These are phyloP conservation scores for Listronotus bonariensis DNA, from an alignment of 1,140 invertebrate genomes.

Conservation along the genomic window DNA sequence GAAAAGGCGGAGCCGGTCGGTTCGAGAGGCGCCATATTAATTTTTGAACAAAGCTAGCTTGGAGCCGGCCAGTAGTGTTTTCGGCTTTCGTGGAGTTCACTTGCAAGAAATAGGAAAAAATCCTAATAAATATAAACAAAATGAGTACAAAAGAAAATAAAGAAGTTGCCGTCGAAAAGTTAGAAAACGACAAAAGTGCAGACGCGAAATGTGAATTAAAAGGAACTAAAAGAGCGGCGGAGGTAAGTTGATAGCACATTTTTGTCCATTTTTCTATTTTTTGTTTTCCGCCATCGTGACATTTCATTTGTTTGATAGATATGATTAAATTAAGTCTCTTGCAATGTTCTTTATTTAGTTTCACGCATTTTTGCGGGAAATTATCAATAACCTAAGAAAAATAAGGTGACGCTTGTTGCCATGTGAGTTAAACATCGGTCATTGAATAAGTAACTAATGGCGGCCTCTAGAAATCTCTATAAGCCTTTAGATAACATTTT, in stretches of 20 bases:
- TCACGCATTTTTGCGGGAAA: background rate
- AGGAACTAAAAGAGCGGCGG: conserved; percentile 84
- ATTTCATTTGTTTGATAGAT: conserved; percentile 11
- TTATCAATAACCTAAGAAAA: background rate
- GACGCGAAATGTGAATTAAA: conserved; percentile 81
- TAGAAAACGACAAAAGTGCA: conserved; percentile 72
- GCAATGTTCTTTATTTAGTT: background rate
- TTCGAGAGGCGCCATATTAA: conserved; percentile 79
- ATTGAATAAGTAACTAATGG: conserved; percentile 25
- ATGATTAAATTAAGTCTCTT: conserved; percentile 1
- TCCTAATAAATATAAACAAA: conserved; percentile 62
- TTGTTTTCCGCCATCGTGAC: conserved; percentile 27
- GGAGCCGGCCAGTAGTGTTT: conserved; percentile 65
- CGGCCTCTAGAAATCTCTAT: conserved; percentile 10
- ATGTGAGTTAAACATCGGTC: conserved; percentile 42
- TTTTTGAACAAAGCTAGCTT: conserved; percentile 74
- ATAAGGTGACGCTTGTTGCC: conserved; percentile 43
- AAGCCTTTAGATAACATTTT: background rate
- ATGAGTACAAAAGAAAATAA: conserved; percentile 87
- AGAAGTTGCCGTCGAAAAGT: conserved; percentile 81
- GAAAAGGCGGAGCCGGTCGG: conserved; percentile 64
- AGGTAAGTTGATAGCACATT: conserved; percentile 67
- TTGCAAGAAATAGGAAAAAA: conserved; percentile 47
- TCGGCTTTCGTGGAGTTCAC: conserved; percentile 51
- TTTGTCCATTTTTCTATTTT: conserved; percentile 31